Conservation (phyloP, 1,140 invertebrate species). For the Platorchestia sp. region DNA sequence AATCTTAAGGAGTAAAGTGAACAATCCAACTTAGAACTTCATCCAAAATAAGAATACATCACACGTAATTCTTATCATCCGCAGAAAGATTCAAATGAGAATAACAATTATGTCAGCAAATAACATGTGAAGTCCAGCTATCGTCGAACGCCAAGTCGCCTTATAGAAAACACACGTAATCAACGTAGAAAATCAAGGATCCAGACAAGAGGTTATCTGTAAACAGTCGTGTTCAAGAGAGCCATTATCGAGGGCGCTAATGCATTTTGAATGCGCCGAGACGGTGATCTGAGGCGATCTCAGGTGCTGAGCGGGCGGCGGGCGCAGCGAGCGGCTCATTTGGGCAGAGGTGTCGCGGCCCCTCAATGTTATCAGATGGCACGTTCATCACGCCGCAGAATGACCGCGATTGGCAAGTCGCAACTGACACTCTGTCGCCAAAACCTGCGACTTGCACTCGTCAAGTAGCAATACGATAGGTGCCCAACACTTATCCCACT, state of each 20-base stretch:
- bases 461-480: background rate
- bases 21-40: background rate
- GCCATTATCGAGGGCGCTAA: background rate
- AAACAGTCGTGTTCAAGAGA: background rate
- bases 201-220: background rate
- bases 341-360: background rate
- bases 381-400: conserved; percentile 28
- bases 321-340: background rate
- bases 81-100: background rate
- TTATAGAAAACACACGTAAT: background rate
- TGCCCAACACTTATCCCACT: background rate
- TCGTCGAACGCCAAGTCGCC: background rate
- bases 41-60: background rate
- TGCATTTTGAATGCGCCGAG: background rate
- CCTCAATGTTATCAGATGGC: conserved; percentile 22
- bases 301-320: background rate
- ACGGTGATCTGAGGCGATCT: background rate
- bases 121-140: background rate
- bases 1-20: background rate
- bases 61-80: background rate
- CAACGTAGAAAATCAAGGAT: background rate
- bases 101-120: background rate
- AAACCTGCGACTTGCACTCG: background rate
- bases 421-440: conserved; percentile 24
- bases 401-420: conserved; percentile 27